A percentile compares a stretch with the other conserved stretches of the same genome.
These are phyloP conservation scores for Hydropsyche tenuis DNA, from an alignment of 1,140 invertebrate species.

Conservation along the genomic window DNA sequence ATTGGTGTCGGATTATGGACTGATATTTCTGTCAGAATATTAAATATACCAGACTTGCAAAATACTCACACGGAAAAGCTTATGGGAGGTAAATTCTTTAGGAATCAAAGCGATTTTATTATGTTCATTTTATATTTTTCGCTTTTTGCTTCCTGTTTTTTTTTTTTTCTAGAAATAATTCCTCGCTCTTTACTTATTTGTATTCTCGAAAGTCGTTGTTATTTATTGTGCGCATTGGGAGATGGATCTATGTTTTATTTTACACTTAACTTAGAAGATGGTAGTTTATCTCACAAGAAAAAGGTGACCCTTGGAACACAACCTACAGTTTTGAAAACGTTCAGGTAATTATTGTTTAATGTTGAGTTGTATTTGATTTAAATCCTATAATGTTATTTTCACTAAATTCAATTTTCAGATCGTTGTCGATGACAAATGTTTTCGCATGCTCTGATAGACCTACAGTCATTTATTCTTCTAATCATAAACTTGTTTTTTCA, in stretches of 20 bases:
- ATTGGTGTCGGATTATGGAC: constrained; percentile 97
- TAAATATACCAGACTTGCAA: constrained; percentile 79
- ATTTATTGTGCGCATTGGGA: constrained; percentile 91
- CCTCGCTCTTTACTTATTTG: constrained; percentile 94
- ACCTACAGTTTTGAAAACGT: constrained; percentile 91
- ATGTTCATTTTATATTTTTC: background rate
- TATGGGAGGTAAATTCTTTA: constrained; percentile 79
- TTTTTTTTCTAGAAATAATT: constrained; percentile 80
- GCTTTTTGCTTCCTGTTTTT: too few relatives aligned
- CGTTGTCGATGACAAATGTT: constrained; percentile 93
- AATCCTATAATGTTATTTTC: constrained; percentile 7
- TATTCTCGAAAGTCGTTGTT: constrained; percentile 90
- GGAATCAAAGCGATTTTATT: background rate
- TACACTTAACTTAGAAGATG: constrained; percentile 75
- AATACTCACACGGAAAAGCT: constrained; percentile 85
- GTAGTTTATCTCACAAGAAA: constrained; percentile 81
- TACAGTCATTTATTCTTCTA: constrained; percentile 98
- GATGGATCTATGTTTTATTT: constrained; percentile 99
- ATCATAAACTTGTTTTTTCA: constrained; percentile 98
- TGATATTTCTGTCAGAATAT: constrained; percentile 90
- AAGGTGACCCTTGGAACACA: constrained; percentile 96
- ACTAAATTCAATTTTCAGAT: constrained; percentile 60
- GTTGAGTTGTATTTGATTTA: background rate
- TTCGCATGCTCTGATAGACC: constrained; percentile 99
- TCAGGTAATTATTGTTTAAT: constrained; percentile 60